phyloP scores from a whole-genome alignment of 2,113 vertebrate genomes.

The Cyphomyrus plagiostoma region DNA sequence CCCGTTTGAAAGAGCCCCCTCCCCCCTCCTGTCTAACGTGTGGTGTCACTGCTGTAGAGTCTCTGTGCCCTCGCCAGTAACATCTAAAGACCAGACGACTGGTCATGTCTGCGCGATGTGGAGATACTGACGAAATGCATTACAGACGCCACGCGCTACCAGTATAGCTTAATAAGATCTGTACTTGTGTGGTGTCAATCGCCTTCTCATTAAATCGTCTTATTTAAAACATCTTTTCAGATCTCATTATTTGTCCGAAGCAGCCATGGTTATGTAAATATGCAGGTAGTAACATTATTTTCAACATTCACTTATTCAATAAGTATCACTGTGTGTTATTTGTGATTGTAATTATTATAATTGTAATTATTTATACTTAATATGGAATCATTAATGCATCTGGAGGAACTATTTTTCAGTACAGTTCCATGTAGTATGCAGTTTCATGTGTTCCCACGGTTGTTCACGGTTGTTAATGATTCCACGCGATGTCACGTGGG shows the following conservation, averaged over 20 bases:
- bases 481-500: conserved; percentile 42
- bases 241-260: background rate
- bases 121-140: conserved; percentile 57
- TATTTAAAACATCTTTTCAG: background rate
- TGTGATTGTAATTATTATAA: background rate
- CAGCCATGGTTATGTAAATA: background rate
- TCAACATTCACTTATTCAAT: background rate
- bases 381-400: background rate
- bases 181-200: conserved; percentile 39
- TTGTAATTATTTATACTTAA: background rate
- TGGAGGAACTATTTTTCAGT: background rate
- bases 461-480: conserved; percentile 31
- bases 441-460: background rate
- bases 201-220: conserved; percentile 7
- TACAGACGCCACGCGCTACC: conserved; percentile 54
- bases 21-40: conserved; percentile 52
- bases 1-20: conserved; percentile 61
- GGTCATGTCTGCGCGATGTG: conserved; percentile 30
- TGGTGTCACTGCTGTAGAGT: conserved; percentile 51
- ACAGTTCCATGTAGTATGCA: background rate
- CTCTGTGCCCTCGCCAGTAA: background rate
- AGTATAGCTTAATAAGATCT: conserved; percentile 56
- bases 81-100: conserved; percentile 26
- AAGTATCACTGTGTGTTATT: background rate
- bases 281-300: background rate